Base-by-base conservation (phyloP, 2,113 vertebrate species). In the Terrapene triunguis region DNA sequence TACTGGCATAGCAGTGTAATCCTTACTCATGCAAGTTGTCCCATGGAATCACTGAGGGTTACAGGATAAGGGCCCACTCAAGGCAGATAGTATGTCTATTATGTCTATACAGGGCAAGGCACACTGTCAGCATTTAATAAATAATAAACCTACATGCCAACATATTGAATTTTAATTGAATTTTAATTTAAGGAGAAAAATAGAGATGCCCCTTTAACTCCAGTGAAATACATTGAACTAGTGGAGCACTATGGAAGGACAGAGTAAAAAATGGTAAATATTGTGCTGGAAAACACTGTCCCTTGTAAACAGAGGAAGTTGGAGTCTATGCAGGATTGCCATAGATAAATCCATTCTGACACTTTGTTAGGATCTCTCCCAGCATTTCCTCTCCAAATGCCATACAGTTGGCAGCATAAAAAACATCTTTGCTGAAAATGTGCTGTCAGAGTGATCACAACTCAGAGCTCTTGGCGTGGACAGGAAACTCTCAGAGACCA, bases 271-370 rank as follows among this genome's bases (percentile, higher is more conserved):
- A 22, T 0, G 32, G 59, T 32, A 65, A 65, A 65, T 65, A 16
- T 17, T 65, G 59, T 65, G n/a, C 38, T 76, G n/a, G 65, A 69
- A 44, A n/a, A 57, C 44, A 42, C 38, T 53, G 0, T 21, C n/a
- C 69, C 1, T 2, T 82, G 50, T 44, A 62, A 42, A 1, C 0
- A 10, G 44, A 59, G 47, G 47, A 27, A 1, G 0, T 12, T 48
- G 83, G 42, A 44, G 48, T 76, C 22, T 35, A 19, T 9, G 38
- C 55, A 88, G 50, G 51, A 69, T 53, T 65, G 62, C 32, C 62
- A n/a, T n/a, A 65, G 62, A 32, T 29, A 69, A 81, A 82, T 13
- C 48, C 22, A 22, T 4, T 50, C 25, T 19, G n/a, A 55, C 35
- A 65, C 38, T 10, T 3, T 72, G 35, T 29, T 69, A 54, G 3